Evolutionary conservation across 2,113 vertebrate species (phyloP).

Genomic region (Corythaixoides concolor): DNA sequence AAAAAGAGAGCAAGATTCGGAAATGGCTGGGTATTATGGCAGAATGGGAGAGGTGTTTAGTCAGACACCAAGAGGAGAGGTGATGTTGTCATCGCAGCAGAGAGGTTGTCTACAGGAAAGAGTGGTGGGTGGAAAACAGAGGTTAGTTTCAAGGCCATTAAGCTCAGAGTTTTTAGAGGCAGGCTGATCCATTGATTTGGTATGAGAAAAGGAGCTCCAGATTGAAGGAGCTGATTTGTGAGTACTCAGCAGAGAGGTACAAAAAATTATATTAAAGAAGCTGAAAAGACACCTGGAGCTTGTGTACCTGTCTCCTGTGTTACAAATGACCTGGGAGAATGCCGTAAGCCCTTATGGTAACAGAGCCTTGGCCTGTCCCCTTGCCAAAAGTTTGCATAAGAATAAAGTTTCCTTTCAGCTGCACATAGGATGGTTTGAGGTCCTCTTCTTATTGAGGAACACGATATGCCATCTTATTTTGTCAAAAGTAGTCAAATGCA

Average conservation of each 20-base stretch:
- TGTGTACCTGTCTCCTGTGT: background rate
- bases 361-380: background rate
- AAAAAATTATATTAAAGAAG: background rate
- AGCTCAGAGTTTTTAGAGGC: background rate
- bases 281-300: background rate
- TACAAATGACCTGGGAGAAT: background rate
- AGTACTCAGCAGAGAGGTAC: background rate
- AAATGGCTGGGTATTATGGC: background rate
- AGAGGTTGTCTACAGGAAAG: background rate
- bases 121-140: background rate
- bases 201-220: background rate
- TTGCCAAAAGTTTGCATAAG: background rate
- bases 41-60: background rate
- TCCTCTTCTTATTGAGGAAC: slow-evolving; percentile 9
- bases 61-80: background rate
- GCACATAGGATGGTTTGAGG: background rate
- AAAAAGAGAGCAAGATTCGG: background rate
- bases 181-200: background rate
- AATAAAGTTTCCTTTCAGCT: background rate
- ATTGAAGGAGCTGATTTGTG: background rate
- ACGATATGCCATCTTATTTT: background rate
- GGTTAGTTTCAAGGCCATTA: background rate
- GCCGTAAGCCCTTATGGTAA: background rate
- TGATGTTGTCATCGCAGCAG: background rate
- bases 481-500: background rate